These are phyloP conservation scores for Todus mexicanus DNA, from an alignment of 2,797 vertebrate genomes.

Conservation along the genomic window DNA sequence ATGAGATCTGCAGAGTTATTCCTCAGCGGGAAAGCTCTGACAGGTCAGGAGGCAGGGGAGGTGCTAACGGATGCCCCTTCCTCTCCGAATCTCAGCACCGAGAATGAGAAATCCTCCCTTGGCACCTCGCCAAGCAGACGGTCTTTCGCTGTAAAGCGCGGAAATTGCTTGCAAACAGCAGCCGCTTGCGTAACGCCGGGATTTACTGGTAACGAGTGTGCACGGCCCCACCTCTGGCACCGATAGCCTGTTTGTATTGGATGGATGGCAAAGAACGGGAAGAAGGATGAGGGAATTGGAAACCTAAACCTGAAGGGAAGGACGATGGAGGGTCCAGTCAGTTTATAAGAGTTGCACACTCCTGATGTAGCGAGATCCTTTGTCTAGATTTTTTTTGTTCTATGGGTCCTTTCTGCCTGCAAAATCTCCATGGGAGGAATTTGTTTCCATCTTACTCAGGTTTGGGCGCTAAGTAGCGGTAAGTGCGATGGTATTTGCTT, in stretches of 20 bases:
- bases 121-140: fast-evolving
- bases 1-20: fast-evolving
- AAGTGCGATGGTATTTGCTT: neutral
- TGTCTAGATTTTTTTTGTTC: neutral
- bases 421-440: neutral
- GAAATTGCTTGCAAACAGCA: neutral
- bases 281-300: neutral
- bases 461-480: neutral
- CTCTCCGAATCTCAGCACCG: neutral
- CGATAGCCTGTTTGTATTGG: neutral
- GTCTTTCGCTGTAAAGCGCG: neutral
- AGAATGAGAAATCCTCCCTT: fast-evolving
- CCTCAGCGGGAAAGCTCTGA: neutral
- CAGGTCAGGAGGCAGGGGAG: neutral
- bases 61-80: neutral
- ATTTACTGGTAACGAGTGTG: neutral
- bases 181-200: neutral
- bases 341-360: fast-evolving
- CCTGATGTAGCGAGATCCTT: neutral
- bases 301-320: neutral
- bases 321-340: fast-evolving
- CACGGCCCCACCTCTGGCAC: neutral
- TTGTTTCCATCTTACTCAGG: neutral
- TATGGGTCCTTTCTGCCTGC: neutral
- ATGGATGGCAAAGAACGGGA: neutral